Conservation (phyloP, 2,797 vertebrate genomes). For the Schizopygopsis pylzovi region DNA sequence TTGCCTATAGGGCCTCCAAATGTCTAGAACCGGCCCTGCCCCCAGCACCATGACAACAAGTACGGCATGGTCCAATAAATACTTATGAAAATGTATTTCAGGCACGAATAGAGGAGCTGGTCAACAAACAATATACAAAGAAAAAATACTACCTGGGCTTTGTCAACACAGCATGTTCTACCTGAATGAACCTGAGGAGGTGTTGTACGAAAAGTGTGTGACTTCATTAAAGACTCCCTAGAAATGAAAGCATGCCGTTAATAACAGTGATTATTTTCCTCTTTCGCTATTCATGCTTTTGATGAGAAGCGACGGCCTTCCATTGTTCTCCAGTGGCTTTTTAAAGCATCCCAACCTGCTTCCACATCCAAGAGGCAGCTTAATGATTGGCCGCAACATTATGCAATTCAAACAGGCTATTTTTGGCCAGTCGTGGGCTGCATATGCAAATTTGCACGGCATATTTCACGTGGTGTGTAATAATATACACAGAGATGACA, state of each 20-base stretch:
- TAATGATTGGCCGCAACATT: conserved; percentile 59
- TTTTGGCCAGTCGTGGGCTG: conserved; percentile 56
- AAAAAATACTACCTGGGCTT: neutral
- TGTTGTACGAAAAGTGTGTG: conserved; percentile 9
- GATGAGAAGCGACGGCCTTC: conserved; percentile 47
- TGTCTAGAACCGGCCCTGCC: too few species aligned
- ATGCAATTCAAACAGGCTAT: conserved; percentile 60
- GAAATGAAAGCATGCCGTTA: conserved; percentile 43
- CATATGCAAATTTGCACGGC: conserved; percentile 53
- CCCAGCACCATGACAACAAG: neutral
- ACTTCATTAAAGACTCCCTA: conserved; percentile 49
- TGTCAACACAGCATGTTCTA: neutral
- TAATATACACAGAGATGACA: conserved; percentile 25
- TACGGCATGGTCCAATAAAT: neutral
- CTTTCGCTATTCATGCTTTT: conserved; percentile 46
- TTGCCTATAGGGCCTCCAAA: too few species aligned
- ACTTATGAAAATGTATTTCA: neutral
- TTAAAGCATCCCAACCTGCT: conserved; percentile 52
- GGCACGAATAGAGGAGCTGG: neutral
- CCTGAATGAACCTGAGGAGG: conserved; percentile 23
- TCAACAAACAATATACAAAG: neutral
- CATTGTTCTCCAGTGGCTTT: conserved; percentile 56
- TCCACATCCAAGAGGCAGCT: conserved; percentile 53
- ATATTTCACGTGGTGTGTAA: conserved; percentile 31
- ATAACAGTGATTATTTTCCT: conserved; percentile 58